Conservation (phyloP, 2,797 vertebrate genomes). For the Pachyuromys duprasi region DNA sequence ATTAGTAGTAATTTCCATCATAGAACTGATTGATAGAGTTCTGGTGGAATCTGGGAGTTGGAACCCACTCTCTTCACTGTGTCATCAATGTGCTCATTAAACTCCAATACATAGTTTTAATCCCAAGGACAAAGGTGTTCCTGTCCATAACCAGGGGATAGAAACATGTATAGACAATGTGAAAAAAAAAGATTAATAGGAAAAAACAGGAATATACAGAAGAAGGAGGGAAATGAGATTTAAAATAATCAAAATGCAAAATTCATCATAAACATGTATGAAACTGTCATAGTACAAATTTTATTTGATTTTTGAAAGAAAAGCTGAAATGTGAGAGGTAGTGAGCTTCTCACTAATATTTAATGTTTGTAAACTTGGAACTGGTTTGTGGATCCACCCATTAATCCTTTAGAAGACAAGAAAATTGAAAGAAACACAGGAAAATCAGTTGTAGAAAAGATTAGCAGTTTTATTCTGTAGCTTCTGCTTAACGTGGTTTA, state of each 20-base stretch:
- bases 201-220: background rate
- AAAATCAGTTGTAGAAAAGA: background rate
- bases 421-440: background rate
- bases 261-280: background rate
- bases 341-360: background rate
- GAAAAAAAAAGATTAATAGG: background rate
- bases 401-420: background rate
- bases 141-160: background rate
- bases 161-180: background rate
- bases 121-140: background rate
- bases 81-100: background rate
- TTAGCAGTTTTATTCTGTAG: background rate
- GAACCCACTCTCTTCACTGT: background rate
- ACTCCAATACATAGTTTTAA: background rate
- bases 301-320: background rate
- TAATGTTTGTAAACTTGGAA: background rate
- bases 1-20: background rate
- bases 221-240: background rate
- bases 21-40: background rate
- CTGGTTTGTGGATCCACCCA: too few relatives aligned
- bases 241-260: background rate
- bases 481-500: background rate
- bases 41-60: background rate
- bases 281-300: background rate
- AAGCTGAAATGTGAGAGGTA: background rate